phyloP scores from a whole-genome alignment of 2,113 vertebrate species.

The Pterocles gutturalis region DNA sequence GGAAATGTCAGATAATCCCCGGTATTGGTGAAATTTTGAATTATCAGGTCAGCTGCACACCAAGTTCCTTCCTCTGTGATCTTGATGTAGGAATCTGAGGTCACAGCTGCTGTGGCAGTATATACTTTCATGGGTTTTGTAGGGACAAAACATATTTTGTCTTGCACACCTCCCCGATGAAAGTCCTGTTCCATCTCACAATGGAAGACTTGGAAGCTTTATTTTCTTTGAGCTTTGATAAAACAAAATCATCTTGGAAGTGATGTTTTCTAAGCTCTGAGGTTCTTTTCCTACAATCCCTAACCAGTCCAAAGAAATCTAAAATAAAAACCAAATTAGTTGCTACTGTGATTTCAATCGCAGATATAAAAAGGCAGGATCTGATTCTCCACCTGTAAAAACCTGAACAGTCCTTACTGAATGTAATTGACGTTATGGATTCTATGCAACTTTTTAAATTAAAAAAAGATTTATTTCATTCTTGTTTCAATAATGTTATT shows the following conservation, averaged over 20 bases:
- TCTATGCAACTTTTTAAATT: background rate
- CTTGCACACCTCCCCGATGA: background rate
- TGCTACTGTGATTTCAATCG: background rate
- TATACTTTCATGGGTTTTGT: background rate
- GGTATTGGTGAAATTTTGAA: background rate
- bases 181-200: background rate
- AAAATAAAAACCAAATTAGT: background rate
- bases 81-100: background rate
- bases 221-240: background rate
- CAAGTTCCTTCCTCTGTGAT: background rate
- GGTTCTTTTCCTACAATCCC: background rate
- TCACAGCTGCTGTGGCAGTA: background rate
- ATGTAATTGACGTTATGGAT: background rate
- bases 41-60: background rate
- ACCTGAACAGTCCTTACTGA: background rate
- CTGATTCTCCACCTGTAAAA: background rate
- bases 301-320: background rate
- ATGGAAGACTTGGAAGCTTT: background rate
- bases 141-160: background rate
- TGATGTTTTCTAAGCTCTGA: background rate
- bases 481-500: background rate
- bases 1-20: background rate
- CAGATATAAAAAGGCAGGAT: background rate
- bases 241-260: background rate
- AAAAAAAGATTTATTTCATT: background rate